Evolutionary conservation across 1,140 invertebrate genomes (phyloP).

Genomic region (Pseudachorutes palmiensis): DNA sequence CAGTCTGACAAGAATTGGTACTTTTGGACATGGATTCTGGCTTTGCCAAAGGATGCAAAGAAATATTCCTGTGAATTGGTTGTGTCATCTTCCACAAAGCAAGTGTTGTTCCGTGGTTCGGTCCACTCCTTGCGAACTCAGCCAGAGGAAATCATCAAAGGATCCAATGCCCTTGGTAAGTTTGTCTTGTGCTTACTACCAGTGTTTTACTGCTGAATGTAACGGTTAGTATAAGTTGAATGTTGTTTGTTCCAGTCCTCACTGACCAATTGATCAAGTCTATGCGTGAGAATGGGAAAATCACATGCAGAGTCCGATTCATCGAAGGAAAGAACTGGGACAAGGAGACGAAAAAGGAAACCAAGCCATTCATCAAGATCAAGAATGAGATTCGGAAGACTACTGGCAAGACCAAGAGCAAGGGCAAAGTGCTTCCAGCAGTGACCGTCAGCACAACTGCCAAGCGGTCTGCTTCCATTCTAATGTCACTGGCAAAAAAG

Average conservation of each 20-base stretch:
- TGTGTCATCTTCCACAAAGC: conserved; percentile 5
- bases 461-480: neutral
- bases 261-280: conserved; percentile 17
- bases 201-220: too few species aligned
- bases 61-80: conserved; percentile 19
- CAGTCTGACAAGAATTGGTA: conserved; percentile 14
- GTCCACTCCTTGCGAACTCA: conserved; percentile 11
- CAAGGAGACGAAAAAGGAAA: neutral
- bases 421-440: neutral
- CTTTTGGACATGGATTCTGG: conserved; percentile 19
- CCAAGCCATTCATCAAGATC: neutral
- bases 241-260: too few species aligned
- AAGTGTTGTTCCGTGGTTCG: conserved; percentile 16
- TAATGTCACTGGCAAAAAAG: neutral
- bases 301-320: conserved; percentile 16
- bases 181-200: too few species aligned
- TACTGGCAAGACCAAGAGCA: neutral
- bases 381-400: conserved; percentile 9
- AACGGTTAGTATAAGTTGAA: too few species aligned
- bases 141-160: conserved; percentile 17
- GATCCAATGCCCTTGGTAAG: too few species aligned
- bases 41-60: conserved; percentile 12
- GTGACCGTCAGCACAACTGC: neutral
- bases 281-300: conserved; percentile 12
- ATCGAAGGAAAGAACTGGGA: conserved; percentile 24